Base-by-base conservation (phyloP, 1,140 invertebrate species). In the Drosophila saltans region DNA sequence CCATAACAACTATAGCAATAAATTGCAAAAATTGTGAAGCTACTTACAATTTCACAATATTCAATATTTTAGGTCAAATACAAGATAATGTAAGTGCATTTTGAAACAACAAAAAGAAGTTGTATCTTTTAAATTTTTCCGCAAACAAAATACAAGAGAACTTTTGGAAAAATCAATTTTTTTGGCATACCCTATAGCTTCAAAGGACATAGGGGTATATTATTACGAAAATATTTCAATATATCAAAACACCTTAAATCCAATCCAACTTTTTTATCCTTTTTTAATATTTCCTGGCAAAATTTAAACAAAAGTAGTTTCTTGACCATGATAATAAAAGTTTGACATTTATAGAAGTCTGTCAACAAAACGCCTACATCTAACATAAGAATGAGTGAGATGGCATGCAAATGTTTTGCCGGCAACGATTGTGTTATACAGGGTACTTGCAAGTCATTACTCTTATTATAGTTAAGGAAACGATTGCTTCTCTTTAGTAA, bases 151-250 rank as follows among this genome's bases (percentile, higher is more conserved):
- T 74, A 55, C 66, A 56, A 48, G 78, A 78, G 78, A 78, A 86
- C 55, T 72, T 78, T 89, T 75, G 81, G 84, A 89, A 89, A 89
- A 89, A 89, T 89, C 84, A 89, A 89, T 89, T 89, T 89, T 84
- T 86, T 60, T 60, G 78, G 9, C 45, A 52, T 52, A 52, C 45
- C 45, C 45, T 52, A 4, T 26, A 52, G 1, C 21, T 9, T 10
- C 2, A 3, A 52, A 10, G 9, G 8, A 24, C 4, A 10, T 52
- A 11, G 24, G 7, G 45, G 45, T 6, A 21, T 48, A 48, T 11
- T 52, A 21, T 16, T 16, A 16, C 16, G 16, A 16, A 16, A 16
- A 16, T 16, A 16, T 16, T 16, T 16, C 16, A 16, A 16, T 16
- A 16, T 16, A 16, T 16, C 16, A 16, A 16, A 16, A 16, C 16